Evolutionary conservation across 2,797 vertebrate species (phyloP).

Genomic region (Sebastiscus tertius): DNA sequence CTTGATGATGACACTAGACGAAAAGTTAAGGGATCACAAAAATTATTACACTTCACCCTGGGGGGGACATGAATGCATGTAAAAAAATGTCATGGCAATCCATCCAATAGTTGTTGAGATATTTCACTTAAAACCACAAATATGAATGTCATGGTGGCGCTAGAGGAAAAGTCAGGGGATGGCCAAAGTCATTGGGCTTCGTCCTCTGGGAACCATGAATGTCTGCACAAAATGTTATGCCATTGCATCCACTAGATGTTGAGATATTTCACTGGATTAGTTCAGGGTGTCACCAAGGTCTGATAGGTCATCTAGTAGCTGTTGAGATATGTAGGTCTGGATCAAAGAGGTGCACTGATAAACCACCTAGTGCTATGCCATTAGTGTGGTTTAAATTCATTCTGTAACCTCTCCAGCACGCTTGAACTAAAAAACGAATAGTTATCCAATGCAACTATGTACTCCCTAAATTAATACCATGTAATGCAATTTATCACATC

Average conservation of each 20-base stretch:
- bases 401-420: not conserved
- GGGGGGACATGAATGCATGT: not conserved
- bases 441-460: not conserved
- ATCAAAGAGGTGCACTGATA: not conserved
- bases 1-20: not conserved
- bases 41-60: not conserved
- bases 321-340: not conserved
- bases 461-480: not conserved
- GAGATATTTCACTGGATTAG: not conserved
- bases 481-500: not conserved
- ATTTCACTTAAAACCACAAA: not conserved
- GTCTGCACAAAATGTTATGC: not conserved
- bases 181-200: not conserved
- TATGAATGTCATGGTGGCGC: not conserved
- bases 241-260: not conserved
- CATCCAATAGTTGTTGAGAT: not conserved
- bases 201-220: not conserved
- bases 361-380: not conserved
- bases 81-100: not conserved
- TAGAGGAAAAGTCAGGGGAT: not conserved
- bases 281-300: not conserved
- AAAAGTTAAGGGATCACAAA: not conserved
- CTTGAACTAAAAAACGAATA: not conserved
- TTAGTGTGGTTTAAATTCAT: fast-evolving
- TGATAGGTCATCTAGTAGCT: not conserved